Evolutionary conservation across 2,888 invertebrate species (phyloP).

Genomic region (Andricus curvator): DNA sequence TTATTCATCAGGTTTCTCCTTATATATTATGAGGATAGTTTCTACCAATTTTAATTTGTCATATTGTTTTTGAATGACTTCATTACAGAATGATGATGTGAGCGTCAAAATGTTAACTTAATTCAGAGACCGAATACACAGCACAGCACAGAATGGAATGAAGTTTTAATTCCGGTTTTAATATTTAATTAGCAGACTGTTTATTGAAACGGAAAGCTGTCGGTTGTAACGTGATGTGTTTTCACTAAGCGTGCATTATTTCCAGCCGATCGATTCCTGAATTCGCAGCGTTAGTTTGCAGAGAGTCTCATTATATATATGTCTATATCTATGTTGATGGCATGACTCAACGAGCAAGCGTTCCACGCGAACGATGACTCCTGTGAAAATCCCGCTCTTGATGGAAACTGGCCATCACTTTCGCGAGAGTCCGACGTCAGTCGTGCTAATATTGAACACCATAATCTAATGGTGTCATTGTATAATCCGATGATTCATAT

Average conservation of each 20-base stretch:
- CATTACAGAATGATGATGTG: not conserved
- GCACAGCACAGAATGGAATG: not conserved
- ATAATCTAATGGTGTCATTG: slow-evolving; percentile 26
- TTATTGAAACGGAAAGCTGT: not conserved
- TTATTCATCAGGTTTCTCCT: slow-evolving; percentile 2
- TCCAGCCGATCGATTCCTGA: slow-evolving; percentile 2
- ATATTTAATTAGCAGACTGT: slow-evolving; percentile 4
- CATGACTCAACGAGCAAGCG: slow-evolving; percentile 21
- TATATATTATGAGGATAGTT: not conserved
- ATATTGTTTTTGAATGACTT: too few species aligned
- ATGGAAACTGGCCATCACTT: slow-evolving; percentile 32
- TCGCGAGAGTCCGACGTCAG: not conserved
- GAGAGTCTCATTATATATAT: not conserved
- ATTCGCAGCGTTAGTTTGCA: not conserved
- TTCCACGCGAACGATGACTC: slow-evolving; percentile 23
- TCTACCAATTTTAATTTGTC: too few species aligned
- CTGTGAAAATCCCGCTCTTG: slow-evolving; percentile 11
- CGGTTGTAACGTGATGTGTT: not conserved
- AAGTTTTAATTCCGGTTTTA: not conserved
- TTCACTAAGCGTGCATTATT: not conserved
- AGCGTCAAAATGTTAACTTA: not conserved
- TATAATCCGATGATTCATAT: slow-evolving; percentile 33
- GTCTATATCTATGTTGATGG: slow-evolving; percentile 14
- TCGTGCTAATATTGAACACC: not conserved
- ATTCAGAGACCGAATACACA: not conserved